Percentiles rank a stretch among this genome's conserved stretches.
These are phyloP conservation scores for Chrysochloris asiatica DNA, from an alignment of 2,113 vertebrate species.

Conservation along the genomic window DNA sequence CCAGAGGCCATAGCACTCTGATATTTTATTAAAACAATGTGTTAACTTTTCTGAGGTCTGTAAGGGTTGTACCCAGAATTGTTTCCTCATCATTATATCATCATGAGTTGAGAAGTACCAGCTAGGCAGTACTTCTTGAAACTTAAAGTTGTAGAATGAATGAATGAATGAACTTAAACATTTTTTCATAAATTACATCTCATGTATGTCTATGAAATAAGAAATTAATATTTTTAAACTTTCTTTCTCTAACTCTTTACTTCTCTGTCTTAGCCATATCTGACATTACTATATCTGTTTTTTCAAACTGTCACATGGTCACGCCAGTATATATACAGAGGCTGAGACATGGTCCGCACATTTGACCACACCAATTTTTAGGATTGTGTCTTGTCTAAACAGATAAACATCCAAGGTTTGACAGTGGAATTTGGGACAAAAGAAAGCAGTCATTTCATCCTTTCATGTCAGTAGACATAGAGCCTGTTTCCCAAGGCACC, in stretches of 20 bases:
- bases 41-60: too few species aligned
- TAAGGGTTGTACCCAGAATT: not conserved
- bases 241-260: not conserved
- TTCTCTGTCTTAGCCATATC: not conserved
- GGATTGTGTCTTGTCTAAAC: not conserved
- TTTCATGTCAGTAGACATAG: not conserved
- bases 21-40: too few species aligned
- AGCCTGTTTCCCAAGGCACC: not conserved
- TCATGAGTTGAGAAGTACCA: not conserved
- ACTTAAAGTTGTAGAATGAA: not conserved
- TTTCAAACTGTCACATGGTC: not conserved
- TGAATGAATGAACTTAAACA: not conserved
- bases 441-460: not conserved
- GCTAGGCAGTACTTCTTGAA: not conserved
- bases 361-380: not conserved
- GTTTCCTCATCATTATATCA: not conserved
- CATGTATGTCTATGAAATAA: not conserved
- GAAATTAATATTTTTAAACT: not conserved
- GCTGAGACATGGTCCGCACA: not conserved
- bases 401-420: not conserved
- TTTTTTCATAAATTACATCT: not conserved
- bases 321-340: not conserved
- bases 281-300: not conserved
- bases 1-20: too few species aligned
- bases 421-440: not conserved